phyloP scores from a whole-genome alignment of 2,888 invertebrate species.

The Crematogaster levior region DNA sequence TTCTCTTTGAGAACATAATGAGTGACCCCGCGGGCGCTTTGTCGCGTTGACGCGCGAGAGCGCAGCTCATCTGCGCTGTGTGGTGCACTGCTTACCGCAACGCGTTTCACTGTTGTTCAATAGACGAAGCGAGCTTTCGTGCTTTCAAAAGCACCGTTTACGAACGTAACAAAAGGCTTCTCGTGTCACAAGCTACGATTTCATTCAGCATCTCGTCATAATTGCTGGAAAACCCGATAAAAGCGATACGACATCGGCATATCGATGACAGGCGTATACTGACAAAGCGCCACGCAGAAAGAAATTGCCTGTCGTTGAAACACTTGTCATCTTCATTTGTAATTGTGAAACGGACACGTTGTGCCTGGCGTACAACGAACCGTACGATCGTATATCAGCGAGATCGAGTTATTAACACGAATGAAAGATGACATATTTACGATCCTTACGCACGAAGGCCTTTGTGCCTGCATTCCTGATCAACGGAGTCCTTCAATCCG shows the following conservation, averaged over 20 bases:
- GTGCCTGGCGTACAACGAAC: background rate
- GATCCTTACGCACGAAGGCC: background rate
- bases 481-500: constrained; percentile 19
- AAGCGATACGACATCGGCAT: constrained; percentile 12
- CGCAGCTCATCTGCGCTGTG: constrained; percentile 5
- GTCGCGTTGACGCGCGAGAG: constrained; percentile 21
- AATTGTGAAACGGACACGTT: background rate
- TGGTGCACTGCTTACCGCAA: constrained; percentile 27
- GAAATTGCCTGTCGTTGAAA: background rate
- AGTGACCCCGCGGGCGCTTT: constrained; percentile 44
- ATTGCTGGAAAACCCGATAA: constrained; percentile 27
- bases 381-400: background rate
- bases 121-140: constrained; percentile 7
- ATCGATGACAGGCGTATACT: constrained; percentile 1
- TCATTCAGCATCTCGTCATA: constrained; percentile 6
- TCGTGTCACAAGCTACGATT: constrained; percentile 4
- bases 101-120: constrained; percentile 12
- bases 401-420: background rate
- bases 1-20: constrained; percentile 45
- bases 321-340: constrained; percentile 8
- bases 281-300: background rate
- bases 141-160: constrained; percentile 36
- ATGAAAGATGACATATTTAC: constrained; percentile 8
- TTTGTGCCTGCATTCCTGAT: background rate
- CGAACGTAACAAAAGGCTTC: constrained; percentile 2